Evolutionary conservation across 2,888 invertebrate species (phyloP).

Genomic region (Callimorpha dominula): DNA sequence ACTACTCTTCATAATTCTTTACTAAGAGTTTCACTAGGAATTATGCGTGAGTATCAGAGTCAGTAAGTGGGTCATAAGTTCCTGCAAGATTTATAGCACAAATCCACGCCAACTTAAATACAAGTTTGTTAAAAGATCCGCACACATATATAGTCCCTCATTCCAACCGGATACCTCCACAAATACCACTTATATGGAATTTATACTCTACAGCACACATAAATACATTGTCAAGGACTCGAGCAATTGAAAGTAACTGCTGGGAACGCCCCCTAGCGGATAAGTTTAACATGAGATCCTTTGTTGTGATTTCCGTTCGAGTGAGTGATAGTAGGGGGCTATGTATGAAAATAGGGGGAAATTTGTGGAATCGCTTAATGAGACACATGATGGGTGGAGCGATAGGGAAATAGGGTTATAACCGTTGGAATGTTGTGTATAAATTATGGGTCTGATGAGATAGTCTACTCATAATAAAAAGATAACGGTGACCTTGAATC

Average conservation of each 20-base stretch:
- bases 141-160: not conserved
- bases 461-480: constrained; percentile 6
- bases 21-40: not conserved
- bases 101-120: not conserved
- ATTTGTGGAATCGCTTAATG: constrained; percentile 47
- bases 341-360: constrained; percentile 25
- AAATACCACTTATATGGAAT: constrained; percentile 79
- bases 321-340: constrained; percentile 48
- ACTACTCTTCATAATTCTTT: not conserved
- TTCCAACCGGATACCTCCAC: constrained; percentile 58
- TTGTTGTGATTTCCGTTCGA: constrained; percentile 57
- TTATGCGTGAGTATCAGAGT: not conserved
- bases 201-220: constrained; percentile 75
- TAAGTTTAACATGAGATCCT: constrained; percentile 55
- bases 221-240: constrained; percentile 64
- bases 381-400: constrained; percentile 39
- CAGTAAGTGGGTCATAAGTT: not conserved
- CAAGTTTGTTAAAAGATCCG: constrained; percentile 2
- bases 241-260: constrained; percentile 77
- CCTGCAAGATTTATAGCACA: not conserved
- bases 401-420: constrained; percentile 46
- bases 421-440: constrained; percentile 35
- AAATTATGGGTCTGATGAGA: constrained; percentile 23
- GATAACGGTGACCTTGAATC: constrained; percentile 3
- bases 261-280: constrained; percentile 57